Percentiles rank a stretch among this genome's conserved stretches.
Evolutionary conservation across 2,797 vertebrate genomes (phyloP).

Genomic region (Emys orbicularis): DNA sequence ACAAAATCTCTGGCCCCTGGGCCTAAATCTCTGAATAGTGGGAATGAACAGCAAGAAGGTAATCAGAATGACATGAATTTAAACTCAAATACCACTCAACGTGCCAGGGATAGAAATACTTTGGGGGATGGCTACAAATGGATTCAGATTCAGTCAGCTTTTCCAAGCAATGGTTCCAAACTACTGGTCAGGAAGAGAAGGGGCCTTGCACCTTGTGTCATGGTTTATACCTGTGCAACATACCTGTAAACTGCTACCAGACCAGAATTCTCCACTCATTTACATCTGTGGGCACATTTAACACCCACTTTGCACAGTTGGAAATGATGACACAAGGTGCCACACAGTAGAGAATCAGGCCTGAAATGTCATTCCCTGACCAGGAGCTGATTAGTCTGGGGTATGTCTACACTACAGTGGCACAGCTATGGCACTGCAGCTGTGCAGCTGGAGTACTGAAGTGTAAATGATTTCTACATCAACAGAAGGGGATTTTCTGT

Average conservation of each 20-base stretch:
- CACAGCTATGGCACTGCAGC: neutral
- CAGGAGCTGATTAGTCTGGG: conserved; percentile 38
- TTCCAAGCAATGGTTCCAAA: neutral
- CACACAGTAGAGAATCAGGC: conserved; percentile 52
- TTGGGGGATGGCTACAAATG: neutral
- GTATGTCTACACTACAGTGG: neutral
- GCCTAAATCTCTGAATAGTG: neutral
- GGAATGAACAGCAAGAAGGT: neutral
- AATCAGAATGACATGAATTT: neutral
- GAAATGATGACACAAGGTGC: conserved; percentile 57
- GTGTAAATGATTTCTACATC: neutral
- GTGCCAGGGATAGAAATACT: neutral
- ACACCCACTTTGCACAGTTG: conserved; percentile 33
- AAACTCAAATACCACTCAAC: neutral
- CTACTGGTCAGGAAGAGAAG: conserved; percentile 7
- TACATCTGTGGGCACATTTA: conserved; percentile 26
- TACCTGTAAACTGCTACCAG: conserved; percentile 11
- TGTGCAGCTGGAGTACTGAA: neutral
- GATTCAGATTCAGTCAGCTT: neutral
- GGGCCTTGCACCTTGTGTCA: neutral
- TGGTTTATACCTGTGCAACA: neutral
- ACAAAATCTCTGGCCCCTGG: conserved; percentile 1
- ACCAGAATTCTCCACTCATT: conserved; percentile 21
- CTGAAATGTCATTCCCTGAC: conserved; percentile 57
- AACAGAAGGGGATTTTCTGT: neutral